These are phyloP conservation scores for Ceyx melanurus DNA, from an alignment of 2,113 vertebrate species.

Conservation along the genomic window DNA sequence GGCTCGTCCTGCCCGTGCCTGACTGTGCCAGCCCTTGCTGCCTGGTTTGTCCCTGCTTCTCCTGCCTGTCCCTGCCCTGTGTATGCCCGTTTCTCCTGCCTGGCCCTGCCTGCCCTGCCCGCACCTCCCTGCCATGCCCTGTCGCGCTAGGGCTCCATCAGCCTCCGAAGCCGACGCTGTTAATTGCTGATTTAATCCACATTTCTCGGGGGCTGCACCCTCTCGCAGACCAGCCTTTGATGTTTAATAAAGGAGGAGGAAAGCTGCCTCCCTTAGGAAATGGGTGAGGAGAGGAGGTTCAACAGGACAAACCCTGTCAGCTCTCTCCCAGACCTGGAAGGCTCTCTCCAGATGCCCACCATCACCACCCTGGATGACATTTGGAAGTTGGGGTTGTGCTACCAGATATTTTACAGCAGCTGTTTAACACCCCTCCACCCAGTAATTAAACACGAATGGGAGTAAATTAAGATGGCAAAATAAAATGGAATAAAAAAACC, in stretches of 20 bases:
- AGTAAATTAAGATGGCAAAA: slow-evolving; percentile 72
- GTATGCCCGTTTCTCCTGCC: neutral
- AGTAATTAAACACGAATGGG: slow-evolving; percentile 71
- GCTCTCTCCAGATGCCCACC: neutral
- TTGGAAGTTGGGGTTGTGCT: neutral
- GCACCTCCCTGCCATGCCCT: rapidly evolving
- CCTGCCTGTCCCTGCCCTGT: neutral
- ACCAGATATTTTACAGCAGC: slow-evolving; percentile 61
- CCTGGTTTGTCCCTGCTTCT: neutral
- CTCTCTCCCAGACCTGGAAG: neutral
- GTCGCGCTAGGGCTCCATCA: rapidly evolving
- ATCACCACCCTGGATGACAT: neutral
- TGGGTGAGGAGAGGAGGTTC: neutral
- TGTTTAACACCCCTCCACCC: slow-evolving; percentile 70
- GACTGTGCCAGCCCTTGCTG: too few relatives aligned
- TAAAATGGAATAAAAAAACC: slow-evolving; percentile 72
- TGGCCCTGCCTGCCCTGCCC: neutral
- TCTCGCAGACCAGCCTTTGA: neutral
- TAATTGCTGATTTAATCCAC: neutral
- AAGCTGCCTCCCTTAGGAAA: neutral
- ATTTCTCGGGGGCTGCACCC: neutral
- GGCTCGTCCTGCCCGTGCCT: neutral
- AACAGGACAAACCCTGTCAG: neutral
- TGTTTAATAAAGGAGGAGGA: neutral
- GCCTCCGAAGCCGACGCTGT: neutral